These are phyloP conservation scores for Lates calcarifer DNA, from an alignment of 2,113 vertebrate genomes.

Conservation along the genomic window DNA sequence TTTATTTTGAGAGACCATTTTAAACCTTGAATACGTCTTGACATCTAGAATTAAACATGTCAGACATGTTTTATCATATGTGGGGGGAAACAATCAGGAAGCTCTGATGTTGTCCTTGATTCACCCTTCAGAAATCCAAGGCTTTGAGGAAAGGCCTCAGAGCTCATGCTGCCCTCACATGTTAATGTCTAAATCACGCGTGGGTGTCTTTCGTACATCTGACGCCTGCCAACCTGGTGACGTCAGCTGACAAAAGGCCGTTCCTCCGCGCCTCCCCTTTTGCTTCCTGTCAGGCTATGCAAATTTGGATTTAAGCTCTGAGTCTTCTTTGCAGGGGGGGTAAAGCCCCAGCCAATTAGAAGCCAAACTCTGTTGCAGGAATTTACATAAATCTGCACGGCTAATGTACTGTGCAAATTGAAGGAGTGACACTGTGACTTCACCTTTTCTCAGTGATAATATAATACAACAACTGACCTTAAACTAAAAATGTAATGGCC, in stretches of 20 bases:
- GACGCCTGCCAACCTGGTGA: conserved; percentile 31
- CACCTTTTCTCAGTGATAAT: conserved; percentile 58
- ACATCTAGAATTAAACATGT: neutral
- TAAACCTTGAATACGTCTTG: neutral
- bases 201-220: conserved; percentile 56
- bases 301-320: conserved; percentile 62
- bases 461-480: conserved; percentile 69
- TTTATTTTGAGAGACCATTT: neutral
- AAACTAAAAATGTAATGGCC: conserved; percentile 58
- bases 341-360: conserved; percentile 66
- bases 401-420: conserved; percentile 69
- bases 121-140: conserved; percentile 37
- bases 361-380: conserved; percentile 44
- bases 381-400: conserved; percentile 80
- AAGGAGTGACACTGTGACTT: conserved; percentile 66
- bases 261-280: conserved; percentile 17
- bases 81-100: neutral
- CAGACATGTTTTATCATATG: neutral
- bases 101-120: conserved; percentile 10
- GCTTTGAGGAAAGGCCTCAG: neutral
- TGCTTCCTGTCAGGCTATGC: conserved; percentile 48
- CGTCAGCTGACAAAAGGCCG: conserved; percentile 41
- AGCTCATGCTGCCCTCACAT: neutral
- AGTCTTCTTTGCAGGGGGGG: conserved; percentile 30
- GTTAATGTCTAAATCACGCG: conserved; percentile 8